Evolutionary conservation across 1,140 invertebrate genomes (phyloP).

Genomic region (Rhopalosiphum maidis): DNA sequence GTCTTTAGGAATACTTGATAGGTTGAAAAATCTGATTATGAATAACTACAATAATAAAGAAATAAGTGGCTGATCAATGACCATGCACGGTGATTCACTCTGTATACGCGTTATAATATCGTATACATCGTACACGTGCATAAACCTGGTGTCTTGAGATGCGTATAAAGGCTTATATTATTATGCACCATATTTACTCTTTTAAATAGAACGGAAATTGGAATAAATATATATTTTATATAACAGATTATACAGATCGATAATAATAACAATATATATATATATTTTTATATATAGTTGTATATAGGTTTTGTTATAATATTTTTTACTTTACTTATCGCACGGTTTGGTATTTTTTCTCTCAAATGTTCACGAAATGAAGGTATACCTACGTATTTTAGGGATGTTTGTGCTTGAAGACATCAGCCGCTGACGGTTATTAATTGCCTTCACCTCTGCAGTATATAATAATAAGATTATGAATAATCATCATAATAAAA

Average conservation of each 20-base stretch:
- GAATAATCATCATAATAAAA: constrained; percentile 19
- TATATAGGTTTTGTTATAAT: neutral
- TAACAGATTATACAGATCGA: neutral
- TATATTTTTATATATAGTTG: neutral
- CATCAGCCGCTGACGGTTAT: constrained; percentile 4
- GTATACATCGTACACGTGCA: neutral
- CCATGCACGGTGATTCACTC: too few species aligned
- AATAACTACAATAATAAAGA: too few species aligned
- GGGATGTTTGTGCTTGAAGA: neutral
- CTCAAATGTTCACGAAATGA: neutral
- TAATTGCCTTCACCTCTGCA: constrained; percentile 26
- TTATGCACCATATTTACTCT: neutral
- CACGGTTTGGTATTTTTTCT: neutral
- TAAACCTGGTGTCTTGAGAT: neutral
- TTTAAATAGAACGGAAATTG: neutral
- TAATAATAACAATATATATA: neutral
- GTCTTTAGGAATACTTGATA: too few species aligned
- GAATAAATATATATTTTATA: neutral
- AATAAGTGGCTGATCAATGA: too few species aligned
- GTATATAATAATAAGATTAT: constrained; percentile 42
- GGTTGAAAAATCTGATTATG: too few species aligned
- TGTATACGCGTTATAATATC: neutral
- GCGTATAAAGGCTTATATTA: too few species aligned
- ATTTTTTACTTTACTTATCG: neutral
- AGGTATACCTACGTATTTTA: neutral